These are phyloP conservation scores for Oscheius sp. DNA, from an alignment of 2,888 invertebrate species.

Conservation along the genomic window DNA sequence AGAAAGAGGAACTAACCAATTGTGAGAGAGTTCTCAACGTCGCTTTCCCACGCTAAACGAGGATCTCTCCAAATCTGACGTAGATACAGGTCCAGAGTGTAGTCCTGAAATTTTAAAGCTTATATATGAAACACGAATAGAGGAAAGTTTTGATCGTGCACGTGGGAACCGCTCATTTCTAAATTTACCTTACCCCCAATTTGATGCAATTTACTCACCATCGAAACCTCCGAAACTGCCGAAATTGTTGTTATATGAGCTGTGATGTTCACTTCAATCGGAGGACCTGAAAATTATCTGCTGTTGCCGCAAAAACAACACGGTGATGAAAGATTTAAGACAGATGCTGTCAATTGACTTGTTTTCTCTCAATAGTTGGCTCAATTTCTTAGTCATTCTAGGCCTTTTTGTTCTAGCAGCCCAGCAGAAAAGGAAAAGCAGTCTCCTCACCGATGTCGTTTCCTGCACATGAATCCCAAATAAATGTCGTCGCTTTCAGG, in stretches of 20 bases:
- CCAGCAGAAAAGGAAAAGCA: background rate
- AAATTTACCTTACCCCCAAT: no score
- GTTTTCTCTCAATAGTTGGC: background rate
- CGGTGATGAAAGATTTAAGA: no score
- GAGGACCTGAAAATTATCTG: constrained; percentile 62
- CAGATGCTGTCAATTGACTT: no score
- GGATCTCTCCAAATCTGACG: constrained; percentile 73
- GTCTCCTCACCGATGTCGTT: background rate
- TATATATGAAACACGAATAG: background rate
- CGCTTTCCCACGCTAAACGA: constrained; percentile 62
- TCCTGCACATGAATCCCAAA: constrained; percentile 18
- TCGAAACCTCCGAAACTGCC: constrained; percentile 73
- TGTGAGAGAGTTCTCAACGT: constrained; percentile 50
- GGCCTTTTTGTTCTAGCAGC: background rate
- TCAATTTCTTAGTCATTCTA: background rate
- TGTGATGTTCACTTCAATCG: constrained; percentile 72
- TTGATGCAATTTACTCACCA: constrained; percentile 54
- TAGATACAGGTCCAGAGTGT: constrained; percentile 72
- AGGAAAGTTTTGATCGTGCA: background rate
- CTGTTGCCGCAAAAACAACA: background rate
- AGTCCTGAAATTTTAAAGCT: constrained; percentile 61
- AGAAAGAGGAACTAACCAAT: constrained; percentile 38
- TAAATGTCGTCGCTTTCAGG: no score
- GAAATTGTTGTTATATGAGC: constrained; percentile 72
- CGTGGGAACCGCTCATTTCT: no score